These are phyloP conservation scores for Myathropa florea DNA, from an alignment of 2,888 invertebrate species.

Conservation along the genomic window DNA sequence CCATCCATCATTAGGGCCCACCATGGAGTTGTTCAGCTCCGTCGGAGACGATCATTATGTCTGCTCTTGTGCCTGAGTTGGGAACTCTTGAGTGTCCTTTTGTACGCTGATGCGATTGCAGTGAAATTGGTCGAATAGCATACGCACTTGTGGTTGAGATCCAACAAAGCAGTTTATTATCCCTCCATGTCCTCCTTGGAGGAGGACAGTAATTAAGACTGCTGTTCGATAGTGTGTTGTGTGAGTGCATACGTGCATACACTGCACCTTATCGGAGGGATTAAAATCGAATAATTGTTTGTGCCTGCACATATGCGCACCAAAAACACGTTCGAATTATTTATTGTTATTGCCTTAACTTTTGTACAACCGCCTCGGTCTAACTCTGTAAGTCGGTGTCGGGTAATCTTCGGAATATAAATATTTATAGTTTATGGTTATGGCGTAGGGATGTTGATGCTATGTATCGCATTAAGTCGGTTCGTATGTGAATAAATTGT, in stretches of 20 bases:
- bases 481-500: conserved; percentile 61
- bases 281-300: conserved; percentile 71
- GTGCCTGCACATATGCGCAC: conserved; percentile 67
- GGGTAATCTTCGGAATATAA: conserved; percentile 55
- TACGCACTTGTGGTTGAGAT: conserved; percentile 47
- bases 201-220: conserved; percentile 41
- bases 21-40: conserved; percentile 16
- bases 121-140: conserved; percentile 47
- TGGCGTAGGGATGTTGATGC: conserved; percentile 51
- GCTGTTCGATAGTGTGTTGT: neutral
- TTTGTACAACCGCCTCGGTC: conserved; percentile 18
- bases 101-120: conserved; percentile 34
- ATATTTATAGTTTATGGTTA: conserved; percentile 69
- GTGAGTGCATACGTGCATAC: conserved; percentile 5
- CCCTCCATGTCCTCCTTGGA: neutral
- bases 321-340: conserved; percentile 60
- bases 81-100: conserved; percentile 26
- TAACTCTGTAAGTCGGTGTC: conserved; percentile 1
- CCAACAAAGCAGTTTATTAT: conserved; percentile 18
- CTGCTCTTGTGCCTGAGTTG: neutral
- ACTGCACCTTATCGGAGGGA: conserved; percentile 68
- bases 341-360: conserved; percentile 67
- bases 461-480: conserved; percentile 42
- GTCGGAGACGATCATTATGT: conserved; percentile 28
- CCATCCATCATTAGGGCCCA: neutral